Percentiles rank a stretch among this genome's conserved stretches.
Evolutionary conservation across 2,888 invertebrate species (phyloP).

Genomic region (Andricus quercusramuli): DNA sequence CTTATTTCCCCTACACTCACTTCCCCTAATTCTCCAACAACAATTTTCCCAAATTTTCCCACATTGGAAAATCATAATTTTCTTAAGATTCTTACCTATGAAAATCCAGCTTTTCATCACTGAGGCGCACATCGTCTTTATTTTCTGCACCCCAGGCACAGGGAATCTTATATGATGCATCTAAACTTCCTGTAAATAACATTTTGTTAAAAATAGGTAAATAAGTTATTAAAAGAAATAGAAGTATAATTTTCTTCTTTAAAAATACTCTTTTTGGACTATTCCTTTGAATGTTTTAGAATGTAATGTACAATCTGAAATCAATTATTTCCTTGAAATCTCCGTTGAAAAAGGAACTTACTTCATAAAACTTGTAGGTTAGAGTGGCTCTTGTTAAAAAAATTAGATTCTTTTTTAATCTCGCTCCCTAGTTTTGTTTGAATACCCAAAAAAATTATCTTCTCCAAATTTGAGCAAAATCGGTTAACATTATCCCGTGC

Average conservation of each 20-base stretch:
- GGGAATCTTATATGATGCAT: slow-evolving; percentile 12
- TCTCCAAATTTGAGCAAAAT: too few relatives aligned
- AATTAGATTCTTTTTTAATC: too few relatives aligned
- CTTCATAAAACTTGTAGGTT: too few relatives aligned
- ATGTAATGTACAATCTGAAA: neutral
- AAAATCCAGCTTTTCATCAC: slow-evolving; percentile 36
- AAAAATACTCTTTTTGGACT: neutral
- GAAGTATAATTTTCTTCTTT: neutral
- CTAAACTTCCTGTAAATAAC: slow-evolving; percentile 1
- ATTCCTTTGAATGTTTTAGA: too few relatives aligned
- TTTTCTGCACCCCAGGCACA: slow-evolving; percentile 6
- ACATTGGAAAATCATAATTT: too few relatives aligned
- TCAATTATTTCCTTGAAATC: neutral
- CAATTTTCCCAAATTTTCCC: too few relatives aligned
- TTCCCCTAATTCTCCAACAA: too few relatives aligned
- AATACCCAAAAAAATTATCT: too few relatives aligned
- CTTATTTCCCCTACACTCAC: too few relatives aligned
- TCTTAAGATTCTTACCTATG: neutral
- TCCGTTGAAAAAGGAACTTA: neutral
- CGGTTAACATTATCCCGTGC: too few relatives aligned
- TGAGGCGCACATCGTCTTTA: slow-evolving; percentile 5
- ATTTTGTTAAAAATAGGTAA: neutral
- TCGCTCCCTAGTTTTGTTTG: too few relatives aligned
- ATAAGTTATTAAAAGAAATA: neutral
- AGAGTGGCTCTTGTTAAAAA: too few relatives aligned